These are phyloP conservation scores for Orientallactaga sibirica DNA, from an alignment of 2,797 vertebrate genomes.

Conservation along the genomic window DNA sequence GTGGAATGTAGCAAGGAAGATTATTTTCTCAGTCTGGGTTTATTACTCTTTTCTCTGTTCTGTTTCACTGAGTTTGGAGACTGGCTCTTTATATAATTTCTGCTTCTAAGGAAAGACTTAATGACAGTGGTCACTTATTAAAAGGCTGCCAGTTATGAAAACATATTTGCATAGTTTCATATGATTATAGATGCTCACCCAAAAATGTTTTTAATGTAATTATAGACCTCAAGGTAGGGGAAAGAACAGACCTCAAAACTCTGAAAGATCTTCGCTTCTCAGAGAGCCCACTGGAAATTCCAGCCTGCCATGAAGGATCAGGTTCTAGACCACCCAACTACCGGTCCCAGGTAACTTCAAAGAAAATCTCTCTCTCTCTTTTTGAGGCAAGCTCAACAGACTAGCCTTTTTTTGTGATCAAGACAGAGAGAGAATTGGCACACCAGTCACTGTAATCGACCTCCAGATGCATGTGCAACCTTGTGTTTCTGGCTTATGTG, in stretches of 20 bases:
- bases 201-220: conserved; percentile 71
- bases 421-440: no score
- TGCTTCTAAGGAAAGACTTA: conserved; percentile 55
- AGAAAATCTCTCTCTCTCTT: not conserved
- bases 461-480: no score
- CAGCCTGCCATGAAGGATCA: conserved; percentile 63
- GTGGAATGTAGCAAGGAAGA: not conserved
- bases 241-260: conserved; percentile 71
- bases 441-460: no score
- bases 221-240: conserved; percentile 83
- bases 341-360: conserved; percentile 84
- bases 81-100: not conserved
- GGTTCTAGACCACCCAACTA: conserved; percentile 50
- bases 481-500: no score
- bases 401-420: no score
- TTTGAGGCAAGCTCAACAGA: no score
- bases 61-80: not conserved
- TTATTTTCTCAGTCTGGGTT: conserved; percentile 22
- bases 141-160: conserved; percentile 26
- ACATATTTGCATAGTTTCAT: not conserved
- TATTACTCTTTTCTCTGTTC: conserved; percentile 43
- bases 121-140: not conserved
- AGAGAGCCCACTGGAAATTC: conserved; percentile 76
- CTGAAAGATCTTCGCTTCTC: conserved; percentile 86
- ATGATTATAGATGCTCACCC: conserved; percentile 63